These are phyloP conservation scores for Dendrocopos noguchii DNA, from an alignment of 2,113 vertebrate species.

Conservation along the genomic window DNA sequence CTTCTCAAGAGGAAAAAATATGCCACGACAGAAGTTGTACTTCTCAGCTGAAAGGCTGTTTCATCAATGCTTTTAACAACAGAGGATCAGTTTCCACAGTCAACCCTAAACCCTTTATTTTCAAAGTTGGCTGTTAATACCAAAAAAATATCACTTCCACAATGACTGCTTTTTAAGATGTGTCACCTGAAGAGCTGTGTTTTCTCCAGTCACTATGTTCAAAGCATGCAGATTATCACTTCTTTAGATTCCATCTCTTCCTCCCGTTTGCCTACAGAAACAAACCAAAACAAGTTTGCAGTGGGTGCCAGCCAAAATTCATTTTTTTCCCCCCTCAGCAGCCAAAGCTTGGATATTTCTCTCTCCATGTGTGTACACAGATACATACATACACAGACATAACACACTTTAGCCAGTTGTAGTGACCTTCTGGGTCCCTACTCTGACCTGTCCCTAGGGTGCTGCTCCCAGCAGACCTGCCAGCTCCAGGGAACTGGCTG, in stretches of 20 bases:
- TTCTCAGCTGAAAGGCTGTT: not conserved
- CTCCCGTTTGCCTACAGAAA: not conserved
- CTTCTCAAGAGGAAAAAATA: not conserved
- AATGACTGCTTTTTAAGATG: not conserved
- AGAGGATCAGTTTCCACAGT: not conserved
- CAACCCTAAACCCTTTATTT: not conserved
- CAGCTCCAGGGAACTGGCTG: not conserved
- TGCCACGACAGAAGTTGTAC: too few species aligned
- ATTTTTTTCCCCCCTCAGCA: not conserved
- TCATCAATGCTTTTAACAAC: not conserved
- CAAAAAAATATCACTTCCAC: not conserved
- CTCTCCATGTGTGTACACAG: rapidly evolving
- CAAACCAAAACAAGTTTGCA: not conserved
- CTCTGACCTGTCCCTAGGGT: not conserved
- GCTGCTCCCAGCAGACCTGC: not conserved
- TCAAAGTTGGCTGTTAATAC: not conserved
- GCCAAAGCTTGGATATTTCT: not conserved
- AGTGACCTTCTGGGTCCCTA: not conserved
- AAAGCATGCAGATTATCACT: not conserved
- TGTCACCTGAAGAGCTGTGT: not conserved
- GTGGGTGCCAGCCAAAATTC: not conserved
- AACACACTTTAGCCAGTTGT: not conserved
- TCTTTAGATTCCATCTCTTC: not conserved
- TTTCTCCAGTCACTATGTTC: not conserved
- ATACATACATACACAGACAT: too few species aligned